phyloP scores from a whole-genome alignment of 2,888 invertebrate species.

The Myopa tessellatipennis region DNA sequence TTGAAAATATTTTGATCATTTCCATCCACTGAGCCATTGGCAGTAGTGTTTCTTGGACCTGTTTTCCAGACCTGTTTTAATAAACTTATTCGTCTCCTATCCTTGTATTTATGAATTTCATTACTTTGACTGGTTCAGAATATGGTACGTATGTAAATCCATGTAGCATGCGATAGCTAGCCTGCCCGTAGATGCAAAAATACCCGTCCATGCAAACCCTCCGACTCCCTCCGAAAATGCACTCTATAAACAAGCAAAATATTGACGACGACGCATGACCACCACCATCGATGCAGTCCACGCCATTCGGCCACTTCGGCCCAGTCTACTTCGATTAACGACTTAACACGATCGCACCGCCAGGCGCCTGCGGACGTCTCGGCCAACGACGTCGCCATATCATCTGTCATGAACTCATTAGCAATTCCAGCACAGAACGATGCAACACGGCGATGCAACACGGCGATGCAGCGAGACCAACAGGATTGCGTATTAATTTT shows the following conservation, averaged over 20 bases:
- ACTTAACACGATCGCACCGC: slow-evolving; percentile 16
- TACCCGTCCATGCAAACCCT: too few relatives aligned
- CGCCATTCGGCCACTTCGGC: not conserved
- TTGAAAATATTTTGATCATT: not conserved
- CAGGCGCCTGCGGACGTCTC: not conserved
- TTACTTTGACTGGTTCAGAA: too few relatives aligned
- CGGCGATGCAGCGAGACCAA: not conserved
- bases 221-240: too few relatives aligned
- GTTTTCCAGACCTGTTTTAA: too few relatives aligned
- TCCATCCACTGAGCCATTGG: too few relatives aligned
- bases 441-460: too few relatives aligned
- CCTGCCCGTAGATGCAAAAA: too few relatives aligned
- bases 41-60: too few relatives aligned
- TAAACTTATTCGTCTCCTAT: too few relatives aligned
- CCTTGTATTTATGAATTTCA: not conserved
- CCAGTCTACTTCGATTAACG: slow-evolving; percentile 27
- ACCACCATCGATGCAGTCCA: not conserved
- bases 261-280: not conserved
- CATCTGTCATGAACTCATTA: slow-evolving; percentile 34
- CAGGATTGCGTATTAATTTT: slow-evolving; percentile 8
- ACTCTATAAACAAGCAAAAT: slow-evolving; percentile 4
- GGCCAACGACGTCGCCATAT: not conserved
- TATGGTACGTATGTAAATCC: too few relatives aligned
- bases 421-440: not conserved
- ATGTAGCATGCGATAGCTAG: too few relatives aligned